phyloP scores from a whole-genome alignment of 2,797 vertebrate genomes.

The Sebastes iracundus region DNA sequence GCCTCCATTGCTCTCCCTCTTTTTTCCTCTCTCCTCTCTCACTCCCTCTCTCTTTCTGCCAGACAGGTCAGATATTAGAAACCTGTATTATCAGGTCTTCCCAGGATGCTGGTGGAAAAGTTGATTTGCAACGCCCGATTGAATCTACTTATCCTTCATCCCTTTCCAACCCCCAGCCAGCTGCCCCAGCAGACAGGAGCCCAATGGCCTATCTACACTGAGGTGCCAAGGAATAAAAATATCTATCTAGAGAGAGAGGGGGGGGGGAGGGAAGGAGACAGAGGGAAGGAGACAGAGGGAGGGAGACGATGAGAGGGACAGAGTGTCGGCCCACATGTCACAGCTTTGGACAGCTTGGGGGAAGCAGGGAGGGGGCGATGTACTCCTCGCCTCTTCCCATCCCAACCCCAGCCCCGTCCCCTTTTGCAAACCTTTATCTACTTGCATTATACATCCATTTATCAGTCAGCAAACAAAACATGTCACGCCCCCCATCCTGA shows the following conservation, averaged over 20 bases:
- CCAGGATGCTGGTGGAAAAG: conserved; percentile 82
- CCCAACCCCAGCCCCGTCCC: conserved; percentile 8
- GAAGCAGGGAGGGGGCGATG: conserved; percentile 30
- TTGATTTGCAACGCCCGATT: conserved; percentile 84
- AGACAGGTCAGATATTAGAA: conserved; percentile 84
- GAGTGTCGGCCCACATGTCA: conserved; percentile 67
- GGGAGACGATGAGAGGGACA: conserved; percentile 45
- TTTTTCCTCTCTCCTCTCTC: neutral
- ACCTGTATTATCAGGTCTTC: conserved; percentile 82
- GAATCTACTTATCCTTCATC: conserved; percentile 83
- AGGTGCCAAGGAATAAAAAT: conserved; percentile 76
- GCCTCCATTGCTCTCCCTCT: neutral
- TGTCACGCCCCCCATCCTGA: conserved; percentile 49
- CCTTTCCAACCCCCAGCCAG: conserved; percentile 73
- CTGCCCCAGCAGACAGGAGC: conserved; percentile 76
- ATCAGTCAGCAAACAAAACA: conserved; percentile 77
- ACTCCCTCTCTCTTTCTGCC: conserved; percentile 54
- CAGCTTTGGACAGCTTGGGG: conserved; percentile 61
- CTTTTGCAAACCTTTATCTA: conserved; percentile 70
- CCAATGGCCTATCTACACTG: conserved; percentile 71
- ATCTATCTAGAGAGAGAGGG: conserved; percentile 59
- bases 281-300: conserved; percentile 26
- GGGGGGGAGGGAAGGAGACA: conserved; percentile 19
- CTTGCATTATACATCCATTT: conserved; percentile 71
- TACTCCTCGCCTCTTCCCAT: conserved; percentile 35